Percentiles rank a stretch among this genome's conserved stretches.
These are phyloP conservation scores for Stylophora pistillata DNA, from an alignment of 64 coral and sea anemone species.

Conservation along the genomic window DNA sequence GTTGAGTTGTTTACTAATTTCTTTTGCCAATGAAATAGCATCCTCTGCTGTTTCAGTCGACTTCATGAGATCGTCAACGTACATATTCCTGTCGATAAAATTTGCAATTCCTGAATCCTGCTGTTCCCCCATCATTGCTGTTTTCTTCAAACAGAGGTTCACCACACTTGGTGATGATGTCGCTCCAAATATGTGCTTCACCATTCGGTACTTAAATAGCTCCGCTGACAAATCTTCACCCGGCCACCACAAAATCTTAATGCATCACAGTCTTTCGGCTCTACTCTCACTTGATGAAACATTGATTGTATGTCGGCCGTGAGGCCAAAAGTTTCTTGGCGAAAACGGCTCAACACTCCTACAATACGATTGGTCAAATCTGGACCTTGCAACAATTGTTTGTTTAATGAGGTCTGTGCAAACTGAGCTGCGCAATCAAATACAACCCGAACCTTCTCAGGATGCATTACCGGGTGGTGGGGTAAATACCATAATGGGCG, in stretches of 20 bases:
- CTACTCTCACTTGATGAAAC: constrained; percentile 56
- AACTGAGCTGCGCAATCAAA: constrained; percentile 56
- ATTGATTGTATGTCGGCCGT: constrained; percentile 59
- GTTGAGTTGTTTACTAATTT: constrained; percentile 18
- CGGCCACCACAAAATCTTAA: constrained; percentile 57
- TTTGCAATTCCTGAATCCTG: background rate
- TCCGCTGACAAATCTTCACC: constrained; percentile 47
- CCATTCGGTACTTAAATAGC: constrained; percentile 43
- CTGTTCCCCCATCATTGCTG: constrained; percentile 20
- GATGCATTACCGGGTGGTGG: constrained; percentile 61
- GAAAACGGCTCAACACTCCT: constrained; percentile 62
- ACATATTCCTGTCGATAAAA: constrained; percentile 31
- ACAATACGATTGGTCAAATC: constrained; percentile 43
- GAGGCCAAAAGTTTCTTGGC: constrained; percentile 60
- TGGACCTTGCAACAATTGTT: constrained; percentile 46
- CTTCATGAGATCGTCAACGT: constrained; percentile 40
- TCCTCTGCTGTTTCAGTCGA: constrained; percentile 13
- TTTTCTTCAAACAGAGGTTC: constrained; percentile 44
- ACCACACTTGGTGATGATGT: constrained; percentile 35
- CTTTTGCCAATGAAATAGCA: constrained; percentile 15
- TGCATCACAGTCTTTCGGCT: constrained; percentile 39
- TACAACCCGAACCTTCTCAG: constrained; percentile 18
- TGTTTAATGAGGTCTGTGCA: constrained; percentile 48
- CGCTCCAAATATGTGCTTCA: constrained; percentile 58
- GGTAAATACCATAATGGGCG: constrained; percentile 46